A percentile compares a stretch with the other conserved stretches of the same genome.
These are phyloP conservation scores for Zonitis immaculata DNA, from an alignment of 2,888 invertebrate species.

Conservation along the genomic window DNA sequence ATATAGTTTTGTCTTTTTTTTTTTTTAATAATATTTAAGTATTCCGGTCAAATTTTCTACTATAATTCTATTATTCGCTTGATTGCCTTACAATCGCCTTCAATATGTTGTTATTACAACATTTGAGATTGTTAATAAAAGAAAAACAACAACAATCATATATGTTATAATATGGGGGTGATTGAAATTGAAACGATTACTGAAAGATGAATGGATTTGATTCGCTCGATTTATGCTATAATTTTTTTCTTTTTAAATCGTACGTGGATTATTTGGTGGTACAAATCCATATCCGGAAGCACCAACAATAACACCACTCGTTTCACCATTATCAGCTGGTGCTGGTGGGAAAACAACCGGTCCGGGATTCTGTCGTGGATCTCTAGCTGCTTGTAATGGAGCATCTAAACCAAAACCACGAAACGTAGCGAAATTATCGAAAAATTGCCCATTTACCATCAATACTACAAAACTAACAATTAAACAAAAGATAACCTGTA, in stretches of 20 bases:
- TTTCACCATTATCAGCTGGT: conserved; percentile 59
- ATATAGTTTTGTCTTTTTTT: not conserved
- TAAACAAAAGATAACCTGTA: conserved; percentile 7
- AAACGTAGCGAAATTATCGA: conserved; percentile 47
- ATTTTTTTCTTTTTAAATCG: too few relatives aligned
- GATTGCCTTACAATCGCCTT: not conserved
- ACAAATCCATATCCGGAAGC: conserved; percentile 84
- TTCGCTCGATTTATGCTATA: not conserved
- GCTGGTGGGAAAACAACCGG: conserved; percentile 77
- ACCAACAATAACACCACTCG: conserved; percentile 76
- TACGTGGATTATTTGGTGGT: conserved; percentile 67
- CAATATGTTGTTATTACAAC: not conserved
- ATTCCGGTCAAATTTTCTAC: not conserved
- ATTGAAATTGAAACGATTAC: too few relatives aligned
- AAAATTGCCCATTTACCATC: conserved; percentile 44
- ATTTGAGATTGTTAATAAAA: not conserved
- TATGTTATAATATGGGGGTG: not conserved
- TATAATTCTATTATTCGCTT: not conserved
- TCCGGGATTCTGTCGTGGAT: conserved; percentile 63
- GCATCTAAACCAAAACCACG: conserved; percentile 50
- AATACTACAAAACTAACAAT: conserved; percentile 30
- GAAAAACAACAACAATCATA: not conserved
- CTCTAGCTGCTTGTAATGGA: conserved; percentile 51
- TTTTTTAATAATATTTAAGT: too few relatives aligned
- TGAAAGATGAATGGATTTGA: not conserved